Percentiles rank a stretch among this genome's conserved stretches.
Evolutionary conservation across 2,888 invertebrate genomes (phyloP).

Genomic region (Nephrocerus scutellatus): DNA sequence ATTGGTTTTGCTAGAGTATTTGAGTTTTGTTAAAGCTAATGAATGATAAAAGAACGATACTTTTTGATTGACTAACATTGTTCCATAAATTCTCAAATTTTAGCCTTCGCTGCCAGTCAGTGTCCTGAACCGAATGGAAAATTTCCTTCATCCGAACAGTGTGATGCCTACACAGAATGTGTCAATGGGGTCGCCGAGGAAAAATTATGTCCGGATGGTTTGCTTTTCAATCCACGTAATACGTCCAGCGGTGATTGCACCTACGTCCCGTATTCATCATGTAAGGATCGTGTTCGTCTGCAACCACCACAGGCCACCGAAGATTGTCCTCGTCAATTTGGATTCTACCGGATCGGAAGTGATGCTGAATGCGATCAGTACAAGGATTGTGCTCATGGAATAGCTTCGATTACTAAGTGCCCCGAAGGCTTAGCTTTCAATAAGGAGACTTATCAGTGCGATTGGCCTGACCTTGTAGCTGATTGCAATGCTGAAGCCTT

Average conservation of each 20-base stretch:
- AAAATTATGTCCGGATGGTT: constrained; percentile 74
- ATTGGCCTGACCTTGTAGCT: constrained; percentile 78
- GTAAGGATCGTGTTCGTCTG: constrained; percentile 61
- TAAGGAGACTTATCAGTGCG: constrained; percentile 66
- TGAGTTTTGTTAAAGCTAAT: neutral
- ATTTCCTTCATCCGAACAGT: constrained; percentile 60
- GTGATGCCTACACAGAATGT: constrained; percentile 69
- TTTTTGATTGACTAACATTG: neutral
- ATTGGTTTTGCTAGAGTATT: too few relatives aligned
- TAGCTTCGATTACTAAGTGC: constrained; percentile 64
- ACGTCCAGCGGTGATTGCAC: constrained; percentile 62
- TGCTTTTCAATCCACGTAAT: constrained; percentile 60
- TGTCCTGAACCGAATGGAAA: constrained; percentile 65
- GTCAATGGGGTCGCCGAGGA: constrained; percentile 63
- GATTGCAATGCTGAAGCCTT: constrained; percentile 72
- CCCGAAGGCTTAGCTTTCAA: constrained; percentile 79
- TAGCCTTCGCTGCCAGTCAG: constrained; percentile 28
- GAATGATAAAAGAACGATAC: neutral
- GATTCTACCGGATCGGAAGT: constrained; percentile 64
- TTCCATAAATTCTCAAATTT: neutral
- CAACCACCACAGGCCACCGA: constrained; percentile 57
- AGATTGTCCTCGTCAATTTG: constrained; percentile 59
- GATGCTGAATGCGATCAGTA: constrained; percentile 65
- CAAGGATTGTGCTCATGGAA: constrained; percentile 73
- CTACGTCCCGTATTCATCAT: constrained; percentile 74